Evolutionary conservation across 2,113 vertebrate species (phyloP).

Genomic region (Gobiocypris rarus): DNA sequence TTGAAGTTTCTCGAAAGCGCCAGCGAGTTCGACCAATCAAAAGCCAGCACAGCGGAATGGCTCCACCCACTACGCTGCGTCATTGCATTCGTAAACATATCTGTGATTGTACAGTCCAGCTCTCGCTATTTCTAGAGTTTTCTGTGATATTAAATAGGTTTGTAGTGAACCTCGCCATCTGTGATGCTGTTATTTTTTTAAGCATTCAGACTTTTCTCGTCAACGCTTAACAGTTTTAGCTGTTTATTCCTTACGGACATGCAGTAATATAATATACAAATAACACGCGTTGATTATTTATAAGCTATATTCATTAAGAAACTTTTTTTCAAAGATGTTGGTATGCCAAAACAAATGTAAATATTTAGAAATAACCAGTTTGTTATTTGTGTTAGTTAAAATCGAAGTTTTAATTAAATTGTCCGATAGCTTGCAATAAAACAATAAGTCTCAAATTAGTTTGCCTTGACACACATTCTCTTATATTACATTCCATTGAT

Average conservation of each 20-base stretch:
- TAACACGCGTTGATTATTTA: background rate
- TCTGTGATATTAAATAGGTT: background rate
- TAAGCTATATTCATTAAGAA: background rate
- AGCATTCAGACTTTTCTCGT: too few species aligned
- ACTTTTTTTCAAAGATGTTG: background rate
- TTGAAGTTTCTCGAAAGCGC: conserved; percentile 30
- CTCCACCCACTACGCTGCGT: background rate
- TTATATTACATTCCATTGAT: too few species aligned
- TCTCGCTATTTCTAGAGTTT: background rate
- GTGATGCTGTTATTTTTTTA: too few species aligned
- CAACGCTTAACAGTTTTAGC: background rate
- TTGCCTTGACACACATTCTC: too few species aligned
- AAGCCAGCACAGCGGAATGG: background rate
- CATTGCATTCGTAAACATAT: background rate
- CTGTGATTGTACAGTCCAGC: background rate
- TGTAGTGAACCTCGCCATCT: too few species aligned
- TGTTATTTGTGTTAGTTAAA: too few species aligned
- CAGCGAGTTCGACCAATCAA: conserved; percentile 21
- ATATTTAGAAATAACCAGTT: too few species aligned
- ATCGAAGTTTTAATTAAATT: too few species aligned
- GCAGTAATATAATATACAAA: background rate
- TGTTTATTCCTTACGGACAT: background rate
- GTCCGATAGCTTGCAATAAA: too few species aligned
- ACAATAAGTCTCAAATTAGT: too few species aligned
- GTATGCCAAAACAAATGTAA: too few species aligned